These are phyloP conservation scores for Acholoe squamosa DNA, from an alignment of 2,888 invertebrate genomes.

Conservation along the genomic window DNA sequence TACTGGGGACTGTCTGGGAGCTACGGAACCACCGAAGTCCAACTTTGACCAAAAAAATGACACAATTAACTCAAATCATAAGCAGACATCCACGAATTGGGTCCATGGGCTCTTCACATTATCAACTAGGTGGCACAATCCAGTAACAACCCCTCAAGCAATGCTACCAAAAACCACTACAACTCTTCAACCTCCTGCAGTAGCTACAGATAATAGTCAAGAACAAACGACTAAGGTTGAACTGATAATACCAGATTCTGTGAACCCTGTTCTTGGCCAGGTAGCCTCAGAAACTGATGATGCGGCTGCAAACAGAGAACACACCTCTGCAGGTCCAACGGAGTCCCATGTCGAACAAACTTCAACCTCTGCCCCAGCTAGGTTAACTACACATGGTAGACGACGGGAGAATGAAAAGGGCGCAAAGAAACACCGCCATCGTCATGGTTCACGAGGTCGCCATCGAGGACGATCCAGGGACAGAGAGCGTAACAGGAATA, in stretches of 20 bases:
- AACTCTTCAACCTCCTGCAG: not conserved
- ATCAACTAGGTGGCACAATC: constrained; percentile 15
- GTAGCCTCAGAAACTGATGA: not conserved
- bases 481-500: not conserved
- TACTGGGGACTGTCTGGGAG: constrained; percentile 64
- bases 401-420: too few relatives aligned
- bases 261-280: not conserved
- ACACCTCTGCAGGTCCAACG: not conserved
- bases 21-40: not conserved
- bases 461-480: not conserved
- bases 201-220: not conserved
- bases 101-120: constrained; percentile 19
- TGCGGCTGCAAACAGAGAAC: not conserved
- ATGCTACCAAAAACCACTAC: not conserved
- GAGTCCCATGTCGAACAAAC: not conserved
- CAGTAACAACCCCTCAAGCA: not conserved
- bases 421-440: not conserved
- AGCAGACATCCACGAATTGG: constrained; percentile 1
- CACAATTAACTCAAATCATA: not conserved
- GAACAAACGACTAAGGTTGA: not conserved
- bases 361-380: not conserved
- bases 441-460: not conserved
- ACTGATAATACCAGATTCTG: not conserved
- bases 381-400: not conserved
- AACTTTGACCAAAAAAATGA: not conserved